A percentile compares a stretch with the other conserved stretches of the same genome.
These are phyloP conservation scores for Mustela lutreola DNA, from an alignment of 2,113 vertebrate species.

Conservation along the genomic window DNA sequence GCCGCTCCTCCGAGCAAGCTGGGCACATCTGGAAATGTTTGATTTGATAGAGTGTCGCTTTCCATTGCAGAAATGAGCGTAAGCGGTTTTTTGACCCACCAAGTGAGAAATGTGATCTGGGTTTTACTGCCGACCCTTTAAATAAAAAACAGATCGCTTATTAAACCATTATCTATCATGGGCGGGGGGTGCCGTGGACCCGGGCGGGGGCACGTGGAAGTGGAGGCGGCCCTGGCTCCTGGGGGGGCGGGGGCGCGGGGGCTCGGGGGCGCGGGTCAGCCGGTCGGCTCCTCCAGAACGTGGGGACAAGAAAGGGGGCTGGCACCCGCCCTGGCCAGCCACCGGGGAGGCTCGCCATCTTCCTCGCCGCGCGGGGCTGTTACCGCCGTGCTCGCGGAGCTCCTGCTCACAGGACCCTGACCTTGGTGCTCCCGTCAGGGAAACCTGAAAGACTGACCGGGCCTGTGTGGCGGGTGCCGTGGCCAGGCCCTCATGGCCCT, in stretches of 20 bases:
- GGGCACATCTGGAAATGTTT: slow-evolving; percentile 99
- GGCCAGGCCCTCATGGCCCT: background rate
- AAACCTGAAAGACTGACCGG: rapidly evolving
- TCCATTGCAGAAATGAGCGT: slow-evolving; percentile 99
- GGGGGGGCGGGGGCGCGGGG: background rate
- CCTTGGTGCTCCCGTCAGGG: rapidly evolving
- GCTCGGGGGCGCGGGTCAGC: background rate
- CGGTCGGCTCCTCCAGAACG: too few relatives aligned
- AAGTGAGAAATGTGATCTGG: slow-evolving; percentile 96
- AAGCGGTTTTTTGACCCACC: slow-evolving; percentile 95
- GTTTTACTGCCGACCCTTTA: slow-evolving; percentile 95
- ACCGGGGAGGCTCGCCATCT: rapidly evolving
- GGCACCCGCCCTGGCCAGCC: background rate
- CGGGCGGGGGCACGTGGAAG: slow-evolving; percentile 70
- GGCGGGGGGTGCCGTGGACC: slow-evolving; percentile 83
- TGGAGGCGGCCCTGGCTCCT: slow-evolving; percentile 81
- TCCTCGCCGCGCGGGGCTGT: rapidly evolving
- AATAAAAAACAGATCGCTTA: slow-evolving; percentile 94
- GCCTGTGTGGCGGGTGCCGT: rapidly evolving
- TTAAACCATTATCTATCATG: slow-evolving; percentile 95
- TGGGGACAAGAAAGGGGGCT: too few relatives aligned
- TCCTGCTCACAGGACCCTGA: background rate
- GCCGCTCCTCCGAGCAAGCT: slow-evolving; percentile 83
- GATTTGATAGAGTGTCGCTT: slow-evolving; percentile 99
- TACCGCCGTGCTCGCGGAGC: rapidly evolving